These are phyloP conservation scores for Macrosteles quadrilineatus DNA, from an alignment of 1,140 invertebrate species.

Conservation along the genomic window DNA sequence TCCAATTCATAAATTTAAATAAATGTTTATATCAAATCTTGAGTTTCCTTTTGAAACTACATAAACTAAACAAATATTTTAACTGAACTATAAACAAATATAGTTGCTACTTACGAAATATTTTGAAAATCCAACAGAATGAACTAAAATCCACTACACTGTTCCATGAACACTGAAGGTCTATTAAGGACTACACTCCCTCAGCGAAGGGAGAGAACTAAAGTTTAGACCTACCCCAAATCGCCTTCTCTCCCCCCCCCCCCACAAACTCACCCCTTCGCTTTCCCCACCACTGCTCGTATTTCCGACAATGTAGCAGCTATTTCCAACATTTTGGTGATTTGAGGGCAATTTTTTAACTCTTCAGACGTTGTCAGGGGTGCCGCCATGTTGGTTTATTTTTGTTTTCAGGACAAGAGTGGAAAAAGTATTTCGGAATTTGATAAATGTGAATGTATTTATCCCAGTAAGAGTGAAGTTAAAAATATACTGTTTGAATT, in stretches of 20 bases:
- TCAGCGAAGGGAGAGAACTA: not conserved
- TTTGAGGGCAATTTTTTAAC: constrained; percentile 20
- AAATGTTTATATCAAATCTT: too few relatives aligned
- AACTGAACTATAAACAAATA: too few relatives aligned
- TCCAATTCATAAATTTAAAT: too few relatives aligned
- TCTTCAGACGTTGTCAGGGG: not conserved
- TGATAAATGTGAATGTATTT: too few relatives aligned
- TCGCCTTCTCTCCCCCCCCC: not conserved
- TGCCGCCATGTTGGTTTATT: not conserved
- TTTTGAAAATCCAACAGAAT: too few relatives aligned
- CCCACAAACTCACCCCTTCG: not conserved
- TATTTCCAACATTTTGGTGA: not conserved
- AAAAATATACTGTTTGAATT: too few relatives aligned
- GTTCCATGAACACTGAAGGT: not conserved
- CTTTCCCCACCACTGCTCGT: not conserved
- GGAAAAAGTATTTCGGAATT: too few relatives aligned
- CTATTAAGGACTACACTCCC: not conserved
- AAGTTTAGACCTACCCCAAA: not conserved
- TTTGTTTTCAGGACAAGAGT: not conserved
- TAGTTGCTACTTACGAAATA: too few relatives aligned
- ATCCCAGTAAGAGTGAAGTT: too few relatives aligned
- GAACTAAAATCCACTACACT: not conserved
- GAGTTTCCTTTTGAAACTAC: too few relatives aligned
- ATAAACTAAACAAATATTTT: too few relatives aligned
- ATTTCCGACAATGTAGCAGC: not conserved